These are phyloP conservation scores for Peromyscus nudipes DNA, from an alignment of 2,797 vertebrate species.

Conservation along the genomic window DNA sequence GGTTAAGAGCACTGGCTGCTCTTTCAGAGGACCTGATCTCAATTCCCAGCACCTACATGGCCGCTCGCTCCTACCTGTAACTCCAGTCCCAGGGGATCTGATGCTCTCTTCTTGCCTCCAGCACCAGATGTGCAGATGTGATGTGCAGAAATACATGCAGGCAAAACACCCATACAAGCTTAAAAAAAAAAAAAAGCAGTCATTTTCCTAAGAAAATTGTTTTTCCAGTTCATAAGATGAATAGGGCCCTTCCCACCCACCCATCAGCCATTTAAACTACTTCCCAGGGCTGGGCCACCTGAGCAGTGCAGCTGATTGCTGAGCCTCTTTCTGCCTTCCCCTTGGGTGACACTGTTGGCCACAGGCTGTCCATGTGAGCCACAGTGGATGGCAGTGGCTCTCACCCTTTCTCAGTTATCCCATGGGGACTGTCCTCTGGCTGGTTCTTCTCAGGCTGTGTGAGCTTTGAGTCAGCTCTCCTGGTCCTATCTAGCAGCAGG, in stretches of 20 bases:
- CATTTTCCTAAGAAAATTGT: not conserved
- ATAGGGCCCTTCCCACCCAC: not conserved
- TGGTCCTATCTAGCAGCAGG: fast-evolving
- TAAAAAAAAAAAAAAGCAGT: not conserved
- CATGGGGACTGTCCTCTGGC: not conserved
- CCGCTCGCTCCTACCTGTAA: not conserved
- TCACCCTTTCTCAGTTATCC: not conserved
- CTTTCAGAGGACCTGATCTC: too few species aligned
- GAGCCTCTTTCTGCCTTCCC: not conserved
- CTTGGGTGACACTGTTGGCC: fast-evolving
- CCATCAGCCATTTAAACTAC: not conserved
- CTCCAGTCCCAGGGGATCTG: not conserved
- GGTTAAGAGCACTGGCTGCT: not conserved
- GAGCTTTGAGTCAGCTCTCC: not conserved
- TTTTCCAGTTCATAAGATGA: not conserved
- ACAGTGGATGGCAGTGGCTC: not conserved
- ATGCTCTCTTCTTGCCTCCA: not conserved
- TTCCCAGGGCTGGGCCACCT: not conserved
- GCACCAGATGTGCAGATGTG: not conserved
- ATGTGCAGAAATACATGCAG: not conserved
- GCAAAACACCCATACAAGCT: not conserved
- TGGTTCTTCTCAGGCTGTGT: not conserved
- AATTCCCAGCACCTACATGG: not conserved
- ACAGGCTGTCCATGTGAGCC: fast-evolving
- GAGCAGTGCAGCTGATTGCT: not conserved